These are phyloP conservation scores for Conger conger DNA, from an alignment of 2,113 vertebrate genomes.

Conservation along the genomic window DNA sequence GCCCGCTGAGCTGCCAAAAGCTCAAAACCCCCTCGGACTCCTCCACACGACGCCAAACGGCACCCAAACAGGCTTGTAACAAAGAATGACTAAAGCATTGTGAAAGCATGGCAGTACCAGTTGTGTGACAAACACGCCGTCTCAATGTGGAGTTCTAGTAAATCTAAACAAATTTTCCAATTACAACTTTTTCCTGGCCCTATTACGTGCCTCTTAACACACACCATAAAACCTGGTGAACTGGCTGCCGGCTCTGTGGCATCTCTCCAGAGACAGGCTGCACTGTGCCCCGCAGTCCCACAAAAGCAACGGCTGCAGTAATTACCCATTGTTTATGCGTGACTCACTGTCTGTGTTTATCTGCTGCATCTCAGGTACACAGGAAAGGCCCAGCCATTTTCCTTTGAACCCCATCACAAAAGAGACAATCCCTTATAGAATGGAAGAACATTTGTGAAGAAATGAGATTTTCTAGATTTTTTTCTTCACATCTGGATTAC, in stretches of 20 bases:
- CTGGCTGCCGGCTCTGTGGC: slow-evolving; percentile 32
- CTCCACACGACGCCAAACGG: not conserved
- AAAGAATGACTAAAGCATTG: slow-evolving; percentile 12
- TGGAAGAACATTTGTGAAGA: not conserved
- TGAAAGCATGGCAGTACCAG: not conserved
- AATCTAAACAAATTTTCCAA: slow-evolving; percentile 52
- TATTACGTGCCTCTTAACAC: slow-evolving; percentile 46
- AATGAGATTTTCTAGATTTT: slow-evolving; percentile 36
- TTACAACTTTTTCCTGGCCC: slow-evolving; percentile 37
- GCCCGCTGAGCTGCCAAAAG: not conserved
- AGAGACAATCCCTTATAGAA: not conserved
- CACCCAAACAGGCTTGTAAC: not conserved
- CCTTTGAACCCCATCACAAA: not conserved
- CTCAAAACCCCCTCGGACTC: not conserved
- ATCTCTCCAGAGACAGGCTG: slow-evolving; percentile 41
- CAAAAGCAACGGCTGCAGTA: slow-evolving; percentile 46
- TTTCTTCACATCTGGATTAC: slow-evolving; percentile 52
- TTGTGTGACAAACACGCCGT: slow-evolving; percentile 41
- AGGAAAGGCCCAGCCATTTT: slow-evolving; percentile 4
- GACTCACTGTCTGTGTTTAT: slow-evolving; percentile 41
- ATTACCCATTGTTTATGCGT: slow-evolving; percentile 43
- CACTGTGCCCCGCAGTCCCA: slow-evolving; percentile 49
- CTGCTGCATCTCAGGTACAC: slow-evolving; percentile 11
- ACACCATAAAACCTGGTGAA: slow-evolving; percentile 23
- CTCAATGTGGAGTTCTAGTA: slow-evolving; percentile 42